Evolutionary conservation across 2,113 vertebrate species (phyloP).

Genomic region (Cottus gobio): DNA sequence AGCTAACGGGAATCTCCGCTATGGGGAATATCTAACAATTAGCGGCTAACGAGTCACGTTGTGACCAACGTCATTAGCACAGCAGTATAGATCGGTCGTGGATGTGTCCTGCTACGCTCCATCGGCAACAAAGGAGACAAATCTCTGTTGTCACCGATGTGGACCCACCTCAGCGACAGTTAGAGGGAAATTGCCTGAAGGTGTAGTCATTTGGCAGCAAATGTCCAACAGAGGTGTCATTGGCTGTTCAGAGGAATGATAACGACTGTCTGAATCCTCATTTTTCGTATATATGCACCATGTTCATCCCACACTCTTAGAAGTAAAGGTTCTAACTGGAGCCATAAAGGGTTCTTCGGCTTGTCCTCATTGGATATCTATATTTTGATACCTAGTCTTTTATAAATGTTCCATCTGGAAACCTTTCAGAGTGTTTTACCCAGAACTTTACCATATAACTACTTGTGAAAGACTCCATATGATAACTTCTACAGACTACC

Average conservation of each 20-base stretch:
- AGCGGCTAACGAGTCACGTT: slow-evolving; percentile 40
- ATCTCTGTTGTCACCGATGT: slow-evolving; percentile 8
- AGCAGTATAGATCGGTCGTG: slow-evolving; percentile 12
- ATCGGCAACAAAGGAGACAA: slow-evolving; percentile 15
- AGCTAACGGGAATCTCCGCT: slow-evolving; percentile 51
- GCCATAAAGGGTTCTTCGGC: not conserved
- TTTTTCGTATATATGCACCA: slow-evolving; percentile 12
- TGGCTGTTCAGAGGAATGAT: slow-evolving; percentile 19
- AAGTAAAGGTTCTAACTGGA: too few relatives aligned
- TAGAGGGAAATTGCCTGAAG: slow-evolving; percentile 23
- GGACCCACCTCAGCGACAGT: slow-evolving; percentile 21
- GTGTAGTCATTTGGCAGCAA: slow-evolving; percentile 35
- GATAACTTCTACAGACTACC: too few relatives aligned
- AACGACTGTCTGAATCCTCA: slow-evolving; percentile 2
- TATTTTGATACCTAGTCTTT: not conserved
- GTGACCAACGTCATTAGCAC: slow-evolving; percentile 39
- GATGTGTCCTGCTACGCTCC: slow-evolving; percentile 9
- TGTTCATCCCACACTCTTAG: not conserved
- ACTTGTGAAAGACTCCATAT: too few relatives aligned
- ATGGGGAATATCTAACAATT: slow-evolving; percentile 42
- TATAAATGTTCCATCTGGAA: not conserved
- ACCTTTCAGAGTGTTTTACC: too few relatives aligned
- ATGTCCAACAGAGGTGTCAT: slow-evolving; percentile 31
- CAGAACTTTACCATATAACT: too few relatives aligned
- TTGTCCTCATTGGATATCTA: not conserved